These are phyloP conservation scores for Yponomeuta malinellus DNA, from an alignment of 2,888 invertebrate genomes.

Conservation along the genomic window DNA sequence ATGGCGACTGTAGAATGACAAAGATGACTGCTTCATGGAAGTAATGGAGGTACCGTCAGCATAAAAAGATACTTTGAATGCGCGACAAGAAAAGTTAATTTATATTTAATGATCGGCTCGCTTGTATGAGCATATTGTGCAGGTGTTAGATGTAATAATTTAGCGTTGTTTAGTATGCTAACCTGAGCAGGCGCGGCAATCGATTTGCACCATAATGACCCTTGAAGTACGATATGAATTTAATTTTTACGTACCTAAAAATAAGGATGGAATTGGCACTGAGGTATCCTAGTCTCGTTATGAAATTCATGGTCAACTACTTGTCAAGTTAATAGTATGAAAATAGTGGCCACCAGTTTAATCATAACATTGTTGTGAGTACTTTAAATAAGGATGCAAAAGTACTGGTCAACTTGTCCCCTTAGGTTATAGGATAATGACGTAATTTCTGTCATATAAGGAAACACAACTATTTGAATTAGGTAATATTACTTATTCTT, in stretches of 20 bases:
- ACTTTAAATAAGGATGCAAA: not conserved
- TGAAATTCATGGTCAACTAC: not conserved
- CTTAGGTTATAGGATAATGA: not conserved
- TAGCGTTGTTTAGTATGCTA: slow-evolving; percentile 24
- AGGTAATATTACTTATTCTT: not conserved
- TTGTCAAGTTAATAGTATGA: not conserved
- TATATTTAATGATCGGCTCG: slow-evolving; percentile 17
- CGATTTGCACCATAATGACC: slow-evolving; percentile 50
- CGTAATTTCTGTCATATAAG: not conserved
- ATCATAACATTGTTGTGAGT: not conserved
- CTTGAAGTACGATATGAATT: slow-evolving; percentile 35
- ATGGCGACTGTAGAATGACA: not conserved
- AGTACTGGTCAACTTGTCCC: not conserved
- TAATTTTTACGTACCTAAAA: slow-evolving; percentile 19
- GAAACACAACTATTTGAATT: not conserved
- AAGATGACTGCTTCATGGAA: not conserved
- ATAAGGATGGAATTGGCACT: not conserved
- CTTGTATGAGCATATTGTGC: slow-evolving; percentile 2
- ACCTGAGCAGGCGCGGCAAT: slow-evolving; percentile 38
- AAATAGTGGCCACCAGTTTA: not conserved
- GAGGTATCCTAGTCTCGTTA: not conserved
- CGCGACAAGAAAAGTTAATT: slow-evolving; percentile 11
- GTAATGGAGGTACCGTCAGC: not conserved
- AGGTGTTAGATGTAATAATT: slow-evolving; percentile 16
- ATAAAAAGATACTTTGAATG: slow-evolving; percentile 12